Base-by-base conservation (phyloP, 2,888 invertebrate species). In the Drosophila suboccidentalis region DNA sequence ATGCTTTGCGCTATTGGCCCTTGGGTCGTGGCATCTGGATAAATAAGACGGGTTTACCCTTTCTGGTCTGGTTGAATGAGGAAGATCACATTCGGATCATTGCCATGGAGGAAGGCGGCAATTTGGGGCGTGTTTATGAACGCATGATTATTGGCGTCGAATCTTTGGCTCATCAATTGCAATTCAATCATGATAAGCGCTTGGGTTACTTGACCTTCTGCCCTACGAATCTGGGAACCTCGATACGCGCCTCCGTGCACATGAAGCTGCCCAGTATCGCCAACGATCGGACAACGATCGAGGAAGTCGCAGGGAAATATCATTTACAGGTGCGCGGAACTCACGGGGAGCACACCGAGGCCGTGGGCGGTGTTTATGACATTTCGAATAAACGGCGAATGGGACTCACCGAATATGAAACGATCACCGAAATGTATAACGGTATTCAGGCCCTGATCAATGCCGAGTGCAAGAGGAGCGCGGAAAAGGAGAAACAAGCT, bases 131-230 rank as follows among this genome's bases (percentile, higher is more conserved):
- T 94, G 97, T 98, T 8, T 98, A 96, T 94, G 96, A 96, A 92
- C 96, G 98, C 91, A 94, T 98, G 91, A 96, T 97, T 75, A 95
- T 94, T 11, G 99, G 97, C 79, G 97, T 98, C 82, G 97, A 97
- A 90, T 97, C 97, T 81, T 97, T 98, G 91, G 98, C 98, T 93
- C 96, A 97, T 94, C 95, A 97, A 91, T 91, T 98, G 80, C 97
- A 97, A 15, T 99, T 99, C 95, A 97, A 97, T 58, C 97, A 97
- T 93, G 95, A 98, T 91, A 96, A 97, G 88, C 95, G 98, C 79
- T 95, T 98, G 80, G 99, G 99, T 74, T 98, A 97, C 95, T 94
- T 99, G 87, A 99, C 98, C 38, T 99, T 98, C 96, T 99, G 99
- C 94, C 99, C 99, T 70, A 98, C 98, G 93, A 99, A 99, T 94